phyloP scores from a whole-genome alignment of 1,140 invertebrate genomes.

The Lepidurus arcticus region DNA sequence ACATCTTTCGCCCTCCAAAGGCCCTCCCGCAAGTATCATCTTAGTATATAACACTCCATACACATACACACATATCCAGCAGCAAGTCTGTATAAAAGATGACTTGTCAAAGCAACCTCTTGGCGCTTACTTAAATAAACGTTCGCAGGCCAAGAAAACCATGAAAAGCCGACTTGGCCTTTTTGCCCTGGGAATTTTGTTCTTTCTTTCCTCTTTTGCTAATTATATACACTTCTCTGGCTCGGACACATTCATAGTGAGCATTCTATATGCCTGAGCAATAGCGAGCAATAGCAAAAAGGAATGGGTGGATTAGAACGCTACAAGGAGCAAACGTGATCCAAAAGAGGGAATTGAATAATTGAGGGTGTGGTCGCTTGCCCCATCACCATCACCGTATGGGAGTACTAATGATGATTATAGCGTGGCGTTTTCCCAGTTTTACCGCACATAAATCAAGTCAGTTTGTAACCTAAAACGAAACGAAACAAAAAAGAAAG shows the following conservation, averaged over 20 bases:
- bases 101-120: constrained; percentile 10
- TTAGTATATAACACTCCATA: neutral
- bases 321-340: neutral
- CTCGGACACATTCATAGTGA: neutral
- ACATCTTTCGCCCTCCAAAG: neutral
- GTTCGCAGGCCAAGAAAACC: neutral
- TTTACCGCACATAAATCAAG: neutral
- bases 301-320: neutral
- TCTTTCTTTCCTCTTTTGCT: too few species aligned
- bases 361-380: neutral
- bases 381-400: neutral
- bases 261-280: neutral
- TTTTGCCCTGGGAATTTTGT: too few species aligned
- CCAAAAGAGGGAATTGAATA: neutral
- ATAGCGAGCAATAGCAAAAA: neutral
- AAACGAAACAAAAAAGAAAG: too few species aligned
- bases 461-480: too few species aligned
- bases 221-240: neutral
- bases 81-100: neutral
- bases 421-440: neutral
- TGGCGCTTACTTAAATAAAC: constrained; percentile 3
- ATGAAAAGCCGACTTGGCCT: neutral
- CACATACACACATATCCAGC: neutral
- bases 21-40: neutral
- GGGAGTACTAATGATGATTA: neutral